Conservation (phyloP, 2,888 invertebrate species). For the Lasioglossum pauxillum region DNA sequence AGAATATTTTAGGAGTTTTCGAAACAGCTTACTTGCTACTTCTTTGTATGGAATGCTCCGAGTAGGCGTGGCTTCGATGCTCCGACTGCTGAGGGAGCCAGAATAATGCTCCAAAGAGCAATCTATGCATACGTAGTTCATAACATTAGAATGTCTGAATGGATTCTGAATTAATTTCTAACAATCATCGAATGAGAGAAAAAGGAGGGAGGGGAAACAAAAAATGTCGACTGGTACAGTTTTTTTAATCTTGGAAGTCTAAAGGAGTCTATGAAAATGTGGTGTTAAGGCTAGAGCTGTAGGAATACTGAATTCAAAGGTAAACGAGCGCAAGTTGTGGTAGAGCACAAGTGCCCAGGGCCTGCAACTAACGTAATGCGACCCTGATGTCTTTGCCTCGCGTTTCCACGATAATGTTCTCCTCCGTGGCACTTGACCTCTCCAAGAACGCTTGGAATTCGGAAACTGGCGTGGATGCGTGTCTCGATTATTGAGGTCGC, state of each 20-base stretch:
- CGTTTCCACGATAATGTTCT: slow-evolving; percentile 50
- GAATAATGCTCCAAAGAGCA: not conserved
- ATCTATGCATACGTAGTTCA: not conserved
- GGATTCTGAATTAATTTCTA: not conserved
- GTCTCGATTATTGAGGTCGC: not conserved
- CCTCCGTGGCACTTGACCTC: slow-evolving; percentile 47
- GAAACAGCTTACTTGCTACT: not conserved
- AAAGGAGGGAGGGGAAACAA: not conserved
- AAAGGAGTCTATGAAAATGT: not conserved
- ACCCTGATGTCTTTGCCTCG: slow-evolving; percentile 8
- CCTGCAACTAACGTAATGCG: not conserved
- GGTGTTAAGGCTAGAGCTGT: not conserved
- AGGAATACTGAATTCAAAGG: not conserved
- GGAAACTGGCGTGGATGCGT: not conserved
- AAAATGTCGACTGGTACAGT: not conserved
- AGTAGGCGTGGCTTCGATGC: not conserved
- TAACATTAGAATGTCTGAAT: not conserved
- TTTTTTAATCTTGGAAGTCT: not conserved
- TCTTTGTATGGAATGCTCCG: not conserved
- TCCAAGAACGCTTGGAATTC: slow-evolving; percentile 41
- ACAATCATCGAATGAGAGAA: not conserved
- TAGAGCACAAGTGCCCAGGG: not conserved
- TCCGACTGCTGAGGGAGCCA: not conserved
- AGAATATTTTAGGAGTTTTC: not conserved
- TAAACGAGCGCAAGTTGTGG: slow-evolving; percentile 11